Base-by-base conservation (phyloP, 23 tunicate genomes). In the Phallusia fumigata region DNA sequence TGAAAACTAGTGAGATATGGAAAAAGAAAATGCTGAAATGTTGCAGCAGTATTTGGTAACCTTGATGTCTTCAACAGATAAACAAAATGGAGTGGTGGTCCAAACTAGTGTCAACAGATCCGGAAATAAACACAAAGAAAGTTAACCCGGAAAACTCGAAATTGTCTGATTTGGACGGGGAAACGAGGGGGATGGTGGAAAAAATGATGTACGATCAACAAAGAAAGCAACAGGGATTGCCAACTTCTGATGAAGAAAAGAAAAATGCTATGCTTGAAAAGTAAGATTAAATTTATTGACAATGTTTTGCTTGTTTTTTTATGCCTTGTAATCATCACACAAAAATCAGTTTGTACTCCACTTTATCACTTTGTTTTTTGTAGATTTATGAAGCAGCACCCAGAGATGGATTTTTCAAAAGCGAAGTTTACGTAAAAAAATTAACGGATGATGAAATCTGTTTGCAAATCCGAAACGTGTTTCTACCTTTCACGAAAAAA, bases 191-290 rank as follows among this genome's bases (percentile, higher is more conserved):
- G 30, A 95, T 95, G 99, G 99, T 95, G 19, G 99, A 95, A 64
- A 95, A 95, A 52, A 95, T 95, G 99, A 95, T 95, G 99, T 95
- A 80, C 73, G 99, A 95, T 49, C 99, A 95, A 53, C 91, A 88
- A 36, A 88, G 82, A 36, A 95, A 95, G 52, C 77, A 86, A 53
- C 77, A 80, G 87, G 99, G 99, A 15, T 86, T 86, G 11, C 95
- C 99, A 50, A 95, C 96, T 26, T 86, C 92, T 13, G 99, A 95
- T 18, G 99, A 95, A 36, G 91, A 90, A 79, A 95, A 95, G 78
- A 95, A 95, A 52, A 95, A 95, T 75, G 99, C 91, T 35, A 95
- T 95, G 99, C 80, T 95, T 47, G 80, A 86, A 32, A 90, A 95
- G 86, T 87, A 35, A 74, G 90, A 19, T n/a, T 32, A 6, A 76